Base-by-base conservation (phyloP, 1,140 invertebrate genomes). In the Aricia agestis region DNA sequence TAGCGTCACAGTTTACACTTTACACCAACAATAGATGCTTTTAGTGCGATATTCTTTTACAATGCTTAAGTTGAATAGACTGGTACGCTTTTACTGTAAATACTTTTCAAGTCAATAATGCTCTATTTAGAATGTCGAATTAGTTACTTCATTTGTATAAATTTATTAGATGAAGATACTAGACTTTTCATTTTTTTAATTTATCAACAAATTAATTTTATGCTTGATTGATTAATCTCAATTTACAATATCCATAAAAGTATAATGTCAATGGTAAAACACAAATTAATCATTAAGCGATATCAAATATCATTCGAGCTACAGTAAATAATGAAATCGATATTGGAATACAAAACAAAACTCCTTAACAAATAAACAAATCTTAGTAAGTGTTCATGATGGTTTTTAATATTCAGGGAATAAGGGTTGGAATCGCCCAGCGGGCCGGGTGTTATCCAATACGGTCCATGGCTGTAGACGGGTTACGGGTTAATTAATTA, bases 401-500 rank as follows among this genome's bases (percentile, higher is more conserved):
- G n/a, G 36, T 17, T 17, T 18, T 61, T 69, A 61, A 61, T 1
- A 9, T 6, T 41, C 18, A 18, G 5, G 15, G 2, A 69, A 63
- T 69, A 69, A 18, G 32, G 68, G 36, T 63, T 59, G 42, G 59
- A 36, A 61, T 69, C 36, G n/a, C n/a, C 17, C 59, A 42, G 59
- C 58, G 45, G 45, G n/a, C n/a, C 11, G 45, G 45, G 11, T 59
- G 68, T 63, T 42, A 69, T 36, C 36, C 31, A 69, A 69, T 61
- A 69, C 68, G 58, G 45, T 52, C 67, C 67, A 58, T 69, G 57
- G 68, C 68, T 69, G 52, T 61, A 58, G 59, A 69, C 57, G 70
- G 72, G 72, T 76, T 78, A 69, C 57, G 70, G 73, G 72, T 76
- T 78, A 78, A 78, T 78, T 78, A 76, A 78, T 78, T 78, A 76